phyloP scores from a whole-genome alignment of 1,140 invertebrate genomes.

The Hydropsyche tenuis region DNA sequence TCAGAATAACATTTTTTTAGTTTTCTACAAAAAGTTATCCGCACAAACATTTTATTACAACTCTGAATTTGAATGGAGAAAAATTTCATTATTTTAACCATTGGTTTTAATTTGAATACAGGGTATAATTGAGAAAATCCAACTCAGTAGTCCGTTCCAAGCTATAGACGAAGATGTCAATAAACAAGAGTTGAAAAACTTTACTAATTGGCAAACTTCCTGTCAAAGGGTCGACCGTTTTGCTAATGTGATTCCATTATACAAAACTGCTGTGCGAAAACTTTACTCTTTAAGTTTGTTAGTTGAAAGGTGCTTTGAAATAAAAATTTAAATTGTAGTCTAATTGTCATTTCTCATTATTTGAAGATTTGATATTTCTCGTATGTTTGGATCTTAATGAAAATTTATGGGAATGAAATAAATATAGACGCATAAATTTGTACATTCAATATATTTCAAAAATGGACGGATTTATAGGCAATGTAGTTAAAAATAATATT shows the following conservation, averaged over 20 bases:
- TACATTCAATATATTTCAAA: constrained; percentile 9
- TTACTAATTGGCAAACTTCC: constrained; percentile 20
- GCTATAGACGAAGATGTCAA: background rate
- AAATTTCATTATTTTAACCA: no score
- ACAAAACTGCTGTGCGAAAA: background rate
- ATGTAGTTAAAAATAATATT: no score
- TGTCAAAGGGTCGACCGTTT: constrained; percentile 13
- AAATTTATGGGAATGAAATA: background rate
- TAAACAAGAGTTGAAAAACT: constrained; percentile 7
- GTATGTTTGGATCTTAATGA: no score
- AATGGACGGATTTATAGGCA: background rate
- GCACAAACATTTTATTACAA: no score
- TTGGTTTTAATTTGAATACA: no score
- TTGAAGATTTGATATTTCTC: no score
- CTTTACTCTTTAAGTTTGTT: constrained; percentile 18
- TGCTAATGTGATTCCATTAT: constrained; percentile 18
- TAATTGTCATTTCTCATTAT: no score
- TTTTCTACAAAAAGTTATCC: no score
- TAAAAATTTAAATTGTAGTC: background rate
- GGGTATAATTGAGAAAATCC: no score
- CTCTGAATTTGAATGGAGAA: no score
- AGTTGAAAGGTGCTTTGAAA: background rate
- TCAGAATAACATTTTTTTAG: no score
- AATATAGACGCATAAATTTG: background rate
- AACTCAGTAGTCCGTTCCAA: no score